Evolutionary conservation across 2,113 vertebrate species (phyloP).

Genomic region (Chloroceryle aenea): DNA sequence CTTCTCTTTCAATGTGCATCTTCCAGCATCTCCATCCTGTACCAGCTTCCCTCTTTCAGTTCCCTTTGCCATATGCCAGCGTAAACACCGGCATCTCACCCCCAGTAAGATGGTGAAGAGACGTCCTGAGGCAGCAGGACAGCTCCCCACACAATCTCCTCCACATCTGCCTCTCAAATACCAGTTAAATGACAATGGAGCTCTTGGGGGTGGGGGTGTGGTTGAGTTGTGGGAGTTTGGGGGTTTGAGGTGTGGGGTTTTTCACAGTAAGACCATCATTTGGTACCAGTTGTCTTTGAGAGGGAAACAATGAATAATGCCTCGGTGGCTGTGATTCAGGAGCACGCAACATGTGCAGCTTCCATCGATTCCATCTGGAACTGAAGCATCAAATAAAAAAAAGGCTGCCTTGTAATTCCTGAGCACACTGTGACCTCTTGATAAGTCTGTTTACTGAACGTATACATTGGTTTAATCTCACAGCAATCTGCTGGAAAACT

Average conservation of each 20-base stretch:
- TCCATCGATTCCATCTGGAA: not conserved
- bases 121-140: not conserved
- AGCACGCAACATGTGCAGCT: not conserved
- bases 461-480: not conserved
- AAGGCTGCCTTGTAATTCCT: not conserved
- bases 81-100: not conserved
- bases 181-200: not conserved
- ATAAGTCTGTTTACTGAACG: rapidly evolving
- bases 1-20: not conserved
- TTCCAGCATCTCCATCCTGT: not conserved
- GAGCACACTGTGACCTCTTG: not conserved
- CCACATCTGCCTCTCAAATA: not conserved
- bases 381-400: not conserved
- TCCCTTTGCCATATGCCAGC: rapidly evolving
- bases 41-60: not conserved
- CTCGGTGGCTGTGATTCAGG: not conserved
- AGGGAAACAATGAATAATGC: not conserved
- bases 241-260: not conserved
- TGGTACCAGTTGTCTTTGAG: not conserved
- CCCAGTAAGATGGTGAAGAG: rapidly evolving
- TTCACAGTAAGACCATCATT: not conserved
- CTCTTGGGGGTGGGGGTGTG: not conserved
- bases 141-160: not conserved
- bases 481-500: not conserved
- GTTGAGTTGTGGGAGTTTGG: not conserved